These are phyloP conservation scores for Synodontis membranacea DNA, from an alignment of 2,113 vertebrate genomes.

Conservation along the genomic window DNA sequence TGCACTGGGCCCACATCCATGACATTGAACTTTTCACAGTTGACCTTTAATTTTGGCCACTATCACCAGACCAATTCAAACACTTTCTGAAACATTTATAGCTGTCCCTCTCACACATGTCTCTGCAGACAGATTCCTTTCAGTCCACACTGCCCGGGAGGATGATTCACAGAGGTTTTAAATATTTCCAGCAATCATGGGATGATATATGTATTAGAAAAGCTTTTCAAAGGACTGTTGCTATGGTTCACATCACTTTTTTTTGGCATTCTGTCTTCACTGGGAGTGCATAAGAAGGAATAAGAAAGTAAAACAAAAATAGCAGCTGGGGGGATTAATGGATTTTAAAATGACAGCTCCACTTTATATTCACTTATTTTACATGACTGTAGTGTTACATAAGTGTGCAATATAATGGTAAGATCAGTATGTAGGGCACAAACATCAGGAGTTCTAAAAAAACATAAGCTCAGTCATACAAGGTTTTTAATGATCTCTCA, in stretches of 20 bases:
- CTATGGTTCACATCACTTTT: background rate
- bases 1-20: background rate
- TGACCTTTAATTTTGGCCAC: background rate
- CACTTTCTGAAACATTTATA: background rate
- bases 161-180: background rate
- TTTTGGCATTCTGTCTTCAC: background rate
- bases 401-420: background rate
- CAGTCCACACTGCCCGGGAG: background rate
- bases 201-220: background rate
- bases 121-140: background rate
- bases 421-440: background rate
- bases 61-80: background rate
- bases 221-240: background rate
- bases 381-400: background rate
- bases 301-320: background rate
- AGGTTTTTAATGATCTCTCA: background rate
- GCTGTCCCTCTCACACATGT: background rate
- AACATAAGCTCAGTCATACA: background rate
- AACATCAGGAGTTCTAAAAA: background rate
- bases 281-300: background rate
- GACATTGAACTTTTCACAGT: background rate
- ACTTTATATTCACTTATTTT: background rate
- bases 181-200: background rate
- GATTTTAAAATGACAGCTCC: background rate
- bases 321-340: background rate